Evolutionary conservation across 2,113 vertebrate species (phyloP), one percentile per base, ranked within the genome.

Genomic region (Pachypanchax playfairii): DNA sequence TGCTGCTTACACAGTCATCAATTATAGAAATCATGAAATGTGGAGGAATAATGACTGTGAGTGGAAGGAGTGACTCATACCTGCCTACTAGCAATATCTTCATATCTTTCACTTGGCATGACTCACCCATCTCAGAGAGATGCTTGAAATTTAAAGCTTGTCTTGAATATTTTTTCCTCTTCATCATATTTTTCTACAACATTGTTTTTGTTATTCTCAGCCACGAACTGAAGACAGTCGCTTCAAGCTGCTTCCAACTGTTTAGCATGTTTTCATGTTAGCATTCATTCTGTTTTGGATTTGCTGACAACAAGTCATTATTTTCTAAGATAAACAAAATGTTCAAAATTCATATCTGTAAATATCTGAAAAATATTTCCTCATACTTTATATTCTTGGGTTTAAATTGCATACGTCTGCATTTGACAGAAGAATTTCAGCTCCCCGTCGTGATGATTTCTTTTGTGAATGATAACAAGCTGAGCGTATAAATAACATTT

Each of bases 101-200:
- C 33, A 63, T 31, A 35, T 47, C 29, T 20, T 52, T 41, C 41
- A 49, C 42, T 26, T 29, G 36, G 26, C 3, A 49, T 61, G 46
- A 73, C 48, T 63, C 62, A 52, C 61, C 11, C 39, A 25, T 54
- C 41, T 75, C 22, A 13, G 29, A 59, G 28, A 53, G 24, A 41
- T 39, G 21, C 28, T 36, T 14, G 13, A 21, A 60, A 28, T 6
- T n/a, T 35, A 20, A 22, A 12, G 12, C 24, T 44, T 51, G 41
- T 61, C 33, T 26, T 4, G 3, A 10, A 8, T 26, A 10, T 36
- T 35, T 46, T 63, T 1, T 10, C 21, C 15, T 0, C 18, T 50
- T 48, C 8, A 3, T 21, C 20, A 12, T 6, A 47, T 50, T 50
- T 18, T 20, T 18, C 10, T 28, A n/a, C n/a, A 52, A 18, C n/a